Evolutionary conservation across 2,797 vertebrate genomes (phyloP).

Genomic region (Eurystomus glaucurus): DNA sequence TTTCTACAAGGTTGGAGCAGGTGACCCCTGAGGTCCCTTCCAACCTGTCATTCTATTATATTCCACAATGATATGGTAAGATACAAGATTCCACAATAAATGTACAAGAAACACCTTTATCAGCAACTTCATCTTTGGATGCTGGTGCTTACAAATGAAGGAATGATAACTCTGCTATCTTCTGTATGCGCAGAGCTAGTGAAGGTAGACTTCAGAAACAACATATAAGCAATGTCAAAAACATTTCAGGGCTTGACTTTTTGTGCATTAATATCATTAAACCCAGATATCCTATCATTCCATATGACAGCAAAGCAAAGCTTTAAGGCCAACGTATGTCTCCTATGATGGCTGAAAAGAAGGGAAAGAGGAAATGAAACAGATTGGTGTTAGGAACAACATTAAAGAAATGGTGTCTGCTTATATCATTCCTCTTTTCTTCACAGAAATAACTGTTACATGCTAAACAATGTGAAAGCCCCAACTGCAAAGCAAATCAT

Average conservation of each 20-base stretch:
- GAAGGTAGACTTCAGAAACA: not conserved
- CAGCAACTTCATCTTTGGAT: not conserved
- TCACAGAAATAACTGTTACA: not conserved
- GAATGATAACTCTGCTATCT: not conserved
- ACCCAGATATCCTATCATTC: not conserved
- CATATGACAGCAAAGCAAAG: not conserved
- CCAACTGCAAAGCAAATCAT: not conserved
- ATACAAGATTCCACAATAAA: not conserved
- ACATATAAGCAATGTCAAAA: slow-evolving; percentile 40
- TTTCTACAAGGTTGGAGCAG: no score
- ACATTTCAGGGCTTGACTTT: slow-evolving; percentile 15
- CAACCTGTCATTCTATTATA: no score
- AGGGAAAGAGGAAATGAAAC: not conserved
- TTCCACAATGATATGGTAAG: not conserved
- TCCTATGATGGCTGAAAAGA: not conserved
- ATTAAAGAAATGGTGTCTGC: not conserved
- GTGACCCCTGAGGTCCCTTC: no score
- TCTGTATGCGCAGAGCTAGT: not conserved
- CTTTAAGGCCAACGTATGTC: not conserved
- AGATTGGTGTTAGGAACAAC: not conserved
- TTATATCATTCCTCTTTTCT: not conserved
- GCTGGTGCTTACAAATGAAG: not conserved
- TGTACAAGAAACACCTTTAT: not conserved
- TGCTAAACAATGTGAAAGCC: not conserved
- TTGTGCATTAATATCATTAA: not conserved